Evolutionary conservation across 2,113 vertebrate species (phyloP), one percentile per base, ranked within the genome.

Genomic region (Oceanodroma tethys): DNA sequence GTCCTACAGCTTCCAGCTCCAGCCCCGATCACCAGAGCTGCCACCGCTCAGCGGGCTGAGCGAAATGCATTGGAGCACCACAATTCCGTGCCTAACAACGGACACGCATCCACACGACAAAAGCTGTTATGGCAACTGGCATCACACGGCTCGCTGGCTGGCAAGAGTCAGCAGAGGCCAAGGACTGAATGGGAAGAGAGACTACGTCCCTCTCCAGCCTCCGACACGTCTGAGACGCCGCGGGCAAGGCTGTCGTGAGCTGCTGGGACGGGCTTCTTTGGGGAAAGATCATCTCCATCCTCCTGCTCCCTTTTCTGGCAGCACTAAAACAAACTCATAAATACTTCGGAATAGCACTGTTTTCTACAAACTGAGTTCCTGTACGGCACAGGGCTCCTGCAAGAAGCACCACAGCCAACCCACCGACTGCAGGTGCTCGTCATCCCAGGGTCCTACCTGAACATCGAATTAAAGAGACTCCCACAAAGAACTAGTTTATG

Each of bases 21-120:
- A 52, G 25, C 47, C 73, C 30, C 5, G 9, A 40, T 47, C 70
- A 50, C 5, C n/a, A 16, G 70, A 2, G 16, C 32, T 42, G 52
- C 50, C 45, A 56, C 50, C 2, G 1, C n/a, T 52, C 58, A 43
- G 34, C 3, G 1, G 48, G n/a, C 21, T 1, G 2, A 47, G 59
- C 7, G 0, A 32, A 86, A 68, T 2, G 4, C 55, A 13, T 4
- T 23, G 3, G 10, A 22, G 62, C 11, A 34, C 34, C 55, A 47
- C 23, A 27, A 10, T 9, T n/a, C 3, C 3, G 43, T 25, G 34
- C n/a, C 34, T 15, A 8, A n/a, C 0, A 8, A n/a, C 0, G 5
- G 26, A 58, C 15, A 50, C 4, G 2, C 50, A 48, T 11, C 59
- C 60, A 21, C 55, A 10, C 0, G 1, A 42, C n/a, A 86, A 45